phyloP scores from a whole-genome alignment of 2,113 vertebrate genomes.

The Phrynocephalus versicolor region DNA sequence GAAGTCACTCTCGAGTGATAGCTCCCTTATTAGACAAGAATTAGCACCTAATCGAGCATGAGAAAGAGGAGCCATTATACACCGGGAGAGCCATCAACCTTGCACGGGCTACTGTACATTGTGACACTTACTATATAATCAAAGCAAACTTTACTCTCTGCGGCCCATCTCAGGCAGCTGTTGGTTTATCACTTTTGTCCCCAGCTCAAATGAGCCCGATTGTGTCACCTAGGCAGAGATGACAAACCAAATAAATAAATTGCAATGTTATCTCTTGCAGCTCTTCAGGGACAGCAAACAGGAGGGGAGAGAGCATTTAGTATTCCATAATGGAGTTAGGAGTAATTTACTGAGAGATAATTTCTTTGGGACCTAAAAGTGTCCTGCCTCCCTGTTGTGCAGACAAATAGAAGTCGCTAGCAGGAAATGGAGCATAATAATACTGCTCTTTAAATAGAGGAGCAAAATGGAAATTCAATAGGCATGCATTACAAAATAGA shows the following conservation, averaged over 20 bases:
- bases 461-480: constrained; percentile 75
- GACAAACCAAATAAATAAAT: constrained; percentile 78
- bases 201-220: constrained; percentile 53
- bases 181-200: constrained; percentile 60
- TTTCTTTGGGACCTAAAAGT: constrained; percentile 74
- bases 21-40: constrained; percentile 76
- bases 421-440: constrained; percentile 77
- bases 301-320: constrained; percentile 60
- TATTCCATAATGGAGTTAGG: constrained; percentile 73
- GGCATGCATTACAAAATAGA: constrained; percentile 68
- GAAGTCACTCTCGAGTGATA: constrained; percentile 68
- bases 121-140: constrained; percentile 74
- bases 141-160: constrained; percentile 70
- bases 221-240: constrained; percentile 57
- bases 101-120: constrained; percentile 69
- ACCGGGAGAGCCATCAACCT: constrained; percentile 64
- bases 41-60: constrained; percentile 69
- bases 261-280: constrained; percentile 70
- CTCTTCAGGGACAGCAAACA: constrained; percentile 61
- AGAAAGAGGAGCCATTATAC: constrained; percentile 72
- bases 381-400: constrained; percentile 67
- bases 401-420: constrained; percentile 77
- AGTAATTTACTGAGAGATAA: constrained; percentile 77
- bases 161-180: constrained; percentile 65
- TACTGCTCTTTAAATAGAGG: constrained; percentile 71